Evolutionary conservation across 2,888 invertebrate species (phyloP), one percentile per base, ranked within the genome.

Genomic region (Drosophila imparisetae): DNA sequence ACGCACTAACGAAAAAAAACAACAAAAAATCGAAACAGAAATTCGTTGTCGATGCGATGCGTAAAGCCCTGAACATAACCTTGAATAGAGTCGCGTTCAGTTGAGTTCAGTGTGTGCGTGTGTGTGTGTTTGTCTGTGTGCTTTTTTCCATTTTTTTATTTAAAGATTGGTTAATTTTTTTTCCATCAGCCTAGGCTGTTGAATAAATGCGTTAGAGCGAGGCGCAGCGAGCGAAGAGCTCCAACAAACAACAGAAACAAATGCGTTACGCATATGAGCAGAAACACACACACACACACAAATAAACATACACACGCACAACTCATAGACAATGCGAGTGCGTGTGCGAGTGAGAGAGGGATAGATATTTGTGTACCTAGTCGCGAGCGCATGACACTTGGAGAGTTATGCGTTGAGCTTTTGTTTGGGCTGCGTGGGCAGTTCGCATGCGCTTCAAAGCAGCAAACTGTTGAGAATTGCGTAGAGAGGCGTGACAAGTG

Each of bases 1-100:
- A 82, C 78, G 75, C 76, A 79, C 73, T 73, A 75, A 78, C 75
- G 38, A 78, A 79, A 72, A 75, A 75, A 63, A 77, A 45, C 21
- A 21, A 42, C 21, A 66, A 54, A 48, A 61, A 59, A 58, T 52
- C 54, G 36, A 78, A 74, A 74, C 66, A 60, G 45, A 78, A 78
- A 74, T 81, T 78, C 65, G 72, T 82, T 84, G 84, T 76, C 84
- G 79, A 83, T 81, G 87, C 82, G 89, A 79, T 89, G 90, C 86
- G 91, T 88, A 72, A 80, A 88, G 90, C 91, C 91, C 84, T 91
- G 91, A 91, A 91, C 92, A 87, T 91, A 91, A 91, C 92, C 92
- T 92, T 91, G 92, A 91, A 89, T 74, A 40, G 82, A 82, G 87
- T 72, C 58, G 82, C 71, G 84, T 71, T 75, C 66, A 57, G 66